Evolutionary conservation across 1,140 invertebrate species (phyloP).

Genomic region (Microplitis demolitor): DNA sequence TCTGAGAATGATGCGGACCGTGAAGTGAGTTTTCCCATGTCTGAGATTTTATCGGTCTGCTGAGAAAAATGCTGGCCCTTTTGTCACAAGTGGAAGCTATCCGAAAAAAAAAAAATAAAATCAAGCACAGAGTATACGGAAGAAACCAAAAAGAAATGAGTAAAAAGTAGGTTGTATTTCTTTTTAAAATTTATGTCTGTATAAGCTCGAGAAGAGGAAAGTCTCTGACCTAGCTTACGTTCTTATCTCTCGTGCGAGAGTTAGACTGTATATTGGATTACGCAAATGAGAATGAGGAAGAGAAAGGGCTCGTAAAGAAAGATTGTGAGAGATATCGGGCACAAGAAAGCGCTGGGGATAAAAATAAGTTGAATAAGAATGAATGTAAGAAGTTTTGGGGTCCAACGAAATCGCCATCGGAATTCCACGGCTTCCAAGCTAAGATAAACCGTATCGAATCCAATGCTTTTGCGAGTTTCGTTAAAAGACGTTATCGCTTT

Average conservation of each 20-base stretch:
- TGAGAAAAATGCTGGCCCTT: neutral
- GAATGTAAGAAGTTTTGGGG: neutral
- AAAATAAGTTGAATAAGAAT: neutral
- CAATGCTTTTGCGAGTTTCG: conserved; percentile 27
- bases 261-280: conserved; percentile 10
- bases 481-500: conserved; percentile 37
- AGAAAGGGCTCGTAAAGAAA: conserved; percentile 1
- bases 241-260: neutral
- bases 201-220: neutral
- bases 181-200: neutral
- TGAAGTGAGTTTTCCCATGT: neutral
- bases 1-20: neutral
- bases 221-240: neutral
- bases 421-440: conserved; percentile 19
- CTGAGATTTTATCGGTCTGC: too few relatives aligned
- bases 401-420: conserved; percentile 23
- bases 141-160: neutral
- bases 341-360: neutral
- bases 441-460: conserved; percentile 28
- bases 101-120: too few relatives aligned
- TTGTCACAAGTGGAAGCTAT: neutral
- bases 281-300: conserved; percentile 8
- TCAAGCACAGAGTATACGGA: too few relatives aligned
- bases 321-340: neutral
- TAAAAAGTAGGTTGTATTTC: neutral